These are phyloP conservation scores for Natator depressus DNA, from an alignment of 2,113 vertebrate genomes.

Conservation along the genomic window DNA sequence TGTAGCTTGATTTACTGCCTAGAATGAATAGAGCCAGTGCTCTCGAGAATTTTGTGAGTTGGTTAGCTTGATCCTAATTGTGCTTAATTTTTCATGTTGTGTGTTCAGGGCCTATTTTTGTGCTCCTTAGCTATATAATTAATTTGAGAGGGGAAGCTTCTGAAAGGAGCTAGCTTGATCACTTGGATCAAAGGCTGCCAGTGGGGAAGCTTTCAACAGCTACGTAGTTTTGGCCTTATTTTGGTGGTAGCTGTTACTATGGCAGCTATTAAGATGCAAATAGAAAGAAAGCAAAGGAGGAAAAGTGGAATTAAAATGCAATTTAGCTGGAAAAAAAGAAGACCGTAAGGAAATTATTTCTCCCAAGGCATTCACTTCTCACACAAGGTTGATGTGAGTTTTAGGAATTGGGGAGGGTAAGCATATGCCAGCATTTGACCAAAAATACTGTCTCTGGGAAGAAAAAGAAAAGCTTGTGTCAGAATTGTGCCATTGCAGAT, in stretches of 20 bases:
- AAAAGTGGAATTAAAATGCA: constrained; percentile 14
- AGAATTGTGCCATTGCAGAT: constrained; percentile 1
- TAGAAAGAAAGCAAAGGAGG: constrained; percentile 11
- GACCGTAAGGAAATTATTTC: constrained; percentile 15
- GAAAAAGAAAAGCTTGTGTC: constrained; percentile 16
- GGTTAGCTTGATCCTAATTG: neutral
- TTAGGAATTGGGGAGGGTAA: constrained; percentile 30
- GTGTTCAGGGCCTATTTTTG: neutral
- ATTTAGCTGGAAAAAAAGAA: constrained; percentile 31
- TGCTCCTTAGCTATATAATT: neutral
- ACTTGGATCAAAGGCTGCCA: constrained; percentile 12
- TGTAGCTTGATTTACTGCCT: neutral
- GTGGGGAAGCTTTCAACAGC: constrained; percentile 5
- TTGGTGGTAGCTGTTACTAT: constrained; percentile 26
- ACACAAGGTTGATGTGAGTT: constrained; percentile 24
- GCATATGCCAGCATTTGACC: constrained; percentile 28
- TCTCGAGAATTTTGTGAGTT: neutral
- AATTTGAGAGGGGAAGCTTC: constrained; percentile 20
- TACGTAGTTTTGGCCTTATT: neutral
- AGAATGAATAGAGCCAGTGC: neutral
- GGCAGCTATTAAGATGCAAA: constrained; percentile 49
- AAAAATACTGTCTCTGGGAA: constrained; percentile 49
- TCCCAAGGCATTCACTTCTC: constrained; percentile 22
- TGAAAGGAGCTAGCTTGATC: neutral
- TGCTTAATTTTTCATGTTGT: neutral